Evolutionary conservation across 2,797 vertebrate genomes (phyloP).

Genomic region (Acipenser ruthenus): DNA sequence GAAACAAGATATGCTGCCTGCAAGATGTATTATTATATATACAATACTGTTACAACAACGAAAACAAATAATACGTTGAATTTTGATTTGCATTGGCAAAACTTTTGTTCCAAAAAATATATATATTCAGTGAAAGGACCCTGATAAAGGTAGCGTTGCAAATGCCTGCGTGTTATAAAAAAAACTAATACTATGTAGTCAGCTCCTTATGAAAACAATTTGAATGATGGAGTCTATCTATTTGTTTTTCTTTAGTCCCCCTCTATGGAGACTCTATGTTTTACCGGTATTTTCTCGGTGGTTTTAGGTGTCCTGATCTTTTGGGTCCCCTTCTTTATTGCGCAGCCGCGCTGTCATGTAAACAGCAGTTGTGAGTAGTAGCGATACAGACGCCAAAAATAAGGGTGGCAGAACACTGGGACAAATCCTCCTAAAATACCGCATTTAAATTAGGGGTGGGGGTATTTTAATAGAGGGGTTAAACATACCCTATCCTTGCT

Average conservation of each 20-base stretch:
- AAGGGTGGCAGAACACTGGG: slow-evolving; percentile 11
- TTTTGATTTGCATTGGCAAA: too few relatives aligned
- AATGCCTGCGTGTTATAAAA: slow-evolving; percentile 3
- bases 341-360: slow-evolving; percentile 24
- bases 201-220: background rate
- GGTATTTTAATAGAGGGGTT: too few relatives aligned
- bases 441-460: background rate
- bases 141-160: background rate
- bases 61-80: too few relatives aligned
- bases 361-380: slow-evolving; percentile 23
- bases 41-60: too few relatives aligned
- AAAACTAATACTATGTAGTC: background rate
- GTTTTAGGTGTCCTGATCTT: slow-evolving; percentile 5
- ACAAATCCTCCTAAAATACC: background rate
- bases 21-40: too few relatives aligned
- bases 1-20: too few relatives aligned
- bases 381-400: background rate
- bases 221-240: background rate
- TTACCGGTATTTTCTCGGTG: background rate
- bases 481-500: background rate
- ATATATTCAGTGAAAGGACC: too few relatives aligned
- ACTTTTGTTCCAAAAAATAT: too few relatives aligned
- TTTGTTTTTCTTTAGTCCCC: too few relatives aligned
- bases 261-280: too few relatives aligned
- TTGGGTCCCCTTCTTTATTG: background rate